phyloP scores from a whole-genome alignment of 2,888 invertebrate species.

The Synergus gifuensis region DNA sequence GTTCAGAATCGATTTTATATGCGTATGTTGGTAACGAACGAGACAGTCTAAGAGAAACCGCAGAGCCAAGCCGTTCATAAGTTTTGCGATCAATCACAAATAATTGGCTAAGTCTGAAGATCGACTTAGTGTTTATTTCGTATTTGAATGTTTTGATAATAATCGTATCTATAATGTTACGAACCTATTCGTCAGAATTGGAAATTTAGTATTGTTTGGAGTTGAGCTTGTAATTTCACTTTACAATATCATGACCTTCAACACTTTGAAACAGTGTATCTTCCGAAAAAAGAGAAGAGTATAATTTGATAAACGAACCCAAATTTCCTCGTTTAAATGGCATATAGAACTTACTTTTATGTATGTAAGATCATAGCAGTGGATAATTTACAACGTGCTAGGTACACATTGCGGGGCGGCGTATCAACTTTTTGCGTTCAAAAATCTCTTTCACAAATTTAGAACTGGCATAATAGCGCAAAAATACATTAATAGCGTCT shows the following conservation, averaged over 20 bases:
- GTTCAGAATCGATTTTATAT: slow-evolving; percentile 19
- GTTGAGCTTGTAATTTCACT: no score
- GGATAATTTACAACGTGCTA: not conserved
- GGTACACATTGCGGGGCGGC: not conserved
- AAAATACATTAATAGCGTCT: not conserved
- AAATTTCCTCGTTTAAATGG: not conserved
- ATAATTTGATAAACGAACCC: not conserved
- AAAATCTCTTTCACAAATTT: not conserved
- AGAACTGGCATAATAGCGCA: not conserved
- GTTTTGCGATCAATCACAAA: not conserved
- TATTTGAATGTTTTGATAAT: not conserved
- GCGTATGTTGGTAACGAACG: not conserved
- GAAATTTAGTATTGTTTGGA: no score
- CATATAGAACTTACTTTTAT: not conserved
- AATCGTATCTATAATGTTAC: not conserved
- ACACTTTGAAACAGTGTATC: not conserved
- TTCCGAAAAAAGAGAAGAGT: not conserved
- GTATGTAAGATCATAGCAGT: not conserved
- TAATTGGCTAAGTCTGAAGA: not conserved
- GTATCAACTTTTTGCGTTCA: not conserved
- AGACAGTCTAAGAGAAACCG: not conserved
- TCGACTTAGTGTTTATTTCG: not conserved
- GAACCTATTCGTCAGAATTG: no score
- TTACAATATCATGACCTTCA: not conserved
- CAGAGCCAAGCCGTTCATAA: not conserved